phyloP scores from a whole-genome alignment of 2,888 invertebrate genomes.

The Branchellion lobata region DNA sequence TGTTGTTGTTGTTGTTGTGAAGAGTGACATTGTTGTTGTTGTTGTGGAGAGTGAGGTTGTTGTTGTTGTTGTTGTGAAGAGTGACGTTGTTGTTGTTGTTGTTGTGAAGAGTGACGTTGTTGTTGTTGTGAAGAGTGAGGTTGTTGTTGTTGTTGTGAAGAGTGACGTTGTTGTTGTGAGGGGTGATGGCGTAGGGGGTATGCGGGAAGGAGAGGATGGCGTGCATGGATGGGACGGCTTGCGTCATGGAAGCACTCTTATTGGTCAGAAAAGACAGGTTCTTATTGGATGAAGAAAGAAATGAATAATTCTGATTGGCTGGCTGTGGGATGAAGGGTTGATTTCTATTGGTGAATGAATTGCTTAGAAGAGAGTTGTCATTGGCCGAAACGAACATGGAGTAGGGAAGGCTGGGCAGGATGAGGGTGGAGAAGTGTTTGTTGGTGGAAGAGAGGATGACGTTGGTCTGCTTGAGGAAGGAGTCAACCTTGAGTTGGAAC shows the following conservation, averaged over 20 bases:
- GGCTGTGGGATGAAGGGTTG: no score
- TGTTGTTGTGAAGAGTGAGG: neutral
- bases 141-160: neutral
- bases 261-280: neutral
- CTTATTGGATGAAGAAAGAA: no score
- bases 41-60: neutral
- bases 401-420: neutral
- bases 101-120: neutral
- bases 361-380: neutral
- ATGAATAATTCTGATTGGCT: no score
- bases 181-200: no score
- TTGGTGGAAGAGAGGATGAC: neutral
- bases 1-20: neutral
- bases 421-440: neutral
- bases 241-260: neutral
- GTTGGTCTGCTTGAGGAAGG: conserved; percentile 20
- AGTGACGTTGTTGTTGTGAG: neutral
- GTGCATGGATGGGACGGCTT: neutral
- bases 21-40: neutral
- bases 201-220: neutral
- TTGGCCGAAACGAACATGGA: neutral
- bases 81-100: neutral
- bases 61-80: neutral
- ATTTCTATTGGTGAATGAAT: neutral
- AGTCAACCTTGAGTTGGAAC: conserved; percentile 4